Percentiles rank a stretch among this genome's conserved stretches.
These are phyloP conservation scores for Tiaroga cobitis DNA, from an alignment of 2,797 vertebrate species.

Conservation along the genomic window DNA sequence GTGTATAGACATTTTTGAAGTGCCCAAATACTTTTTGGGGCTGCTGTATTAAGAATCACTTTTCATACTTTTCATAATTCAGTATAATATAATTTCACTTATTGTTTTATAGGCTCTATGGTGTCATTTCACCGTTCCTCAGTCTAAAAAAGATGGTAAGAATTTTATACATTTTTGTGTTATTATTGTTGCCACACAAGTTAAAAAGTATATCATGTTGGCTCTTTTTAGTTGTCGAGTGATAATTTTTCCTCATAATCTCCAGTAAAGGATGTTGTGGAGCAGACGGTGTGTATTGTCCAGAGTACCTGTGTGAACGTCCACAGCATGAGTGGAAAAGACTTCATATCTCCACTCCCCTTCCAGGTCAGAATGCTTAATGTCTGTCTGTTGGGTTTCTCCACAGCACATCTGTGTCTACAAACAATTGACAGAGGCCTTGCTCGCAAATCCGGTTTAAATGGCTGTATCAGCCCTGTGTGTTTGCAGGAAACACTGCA, in stretches of 20 bases:
- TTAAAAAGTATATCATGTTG: not conserved
- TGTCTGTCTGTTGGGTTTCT: not conserved
- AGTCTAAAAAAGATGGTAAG: conserved; percentile 82
- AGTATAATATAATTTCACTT: not conserved
- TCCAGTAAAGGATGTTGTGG: conserved; percentile 76
- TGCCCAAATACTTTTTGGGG: not conserved
- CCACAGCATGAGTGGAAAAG: conserved; percentile 93
- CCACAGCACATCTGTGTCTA: not conserved
- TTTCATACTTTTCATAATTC: not conserved
- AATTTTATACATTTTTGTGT: conserved; percentile 23
- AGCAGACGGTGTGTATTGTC: conserved; percentile 94
- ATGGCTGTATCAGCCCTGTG: not conserved
- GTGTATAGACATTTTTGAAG: not conserved
- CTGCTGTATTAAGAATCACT: not conserved
- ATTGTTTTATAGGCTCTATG: conserved; percentile 87
- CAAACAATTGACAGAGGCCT: not conserved
- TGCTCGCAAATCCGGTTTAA: not conserved
- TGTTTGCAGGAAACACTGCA: not conserved
- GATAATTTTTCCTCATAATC: conserved; percentile 27
- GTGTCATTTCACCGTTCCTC: conserved; percentile 91
- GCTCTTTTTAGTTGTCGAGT: not conserved
- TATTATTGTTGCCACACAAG: not conserved
- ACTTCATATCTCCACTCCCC: conserved; percentile 93
- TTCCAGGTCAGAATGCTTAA: conserved; percentile 84
- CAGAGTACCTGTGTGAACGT: conserved; percentile 93